Evolutionary conservation across 2,113 vertebrate species (phyloP), one percentile per base, ranked within the genome.

Genomic region (Phycodurus eques): DNA sequence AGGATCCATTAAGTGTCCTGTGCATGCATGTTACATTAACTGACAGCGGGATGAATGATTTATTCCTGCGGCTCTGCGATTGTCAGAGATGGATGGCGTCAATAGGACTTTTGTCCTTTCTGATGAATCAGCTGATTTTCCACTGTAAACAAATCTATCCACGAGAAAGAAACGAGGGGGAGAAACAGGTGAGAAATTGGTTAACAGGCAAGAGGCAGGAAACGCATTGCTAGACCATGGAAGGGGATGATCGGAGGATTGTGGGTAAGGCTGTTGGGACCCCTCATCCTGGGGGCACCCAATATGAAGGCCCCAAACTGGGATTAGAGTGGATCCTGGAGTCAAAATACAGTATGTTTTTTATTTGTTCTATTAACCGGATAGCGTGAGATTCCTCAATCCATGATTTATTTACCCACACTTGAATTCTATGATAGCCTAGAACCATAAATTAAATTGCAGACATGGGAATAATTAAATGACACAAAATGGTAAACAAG

Each of bases 11-110:
- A 87, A 73, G 83, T 79, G 82, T 84, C 87, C 79, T 70, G 81
- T 71, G 86, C 82, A 72, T n/a, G 80, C 63, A 57, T 83, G 62
- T 80, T 85, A 82, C 85, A 81, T 79, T 79, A 82, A 77, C 80
- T 77, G 83, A 83, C 86, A 84, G 86, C 72, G 8, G 82, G 79
- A 84, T 82, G 84, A 85, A 86, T 90, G 88, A 90, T 91, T 90
- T 89, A 90, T 91, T 88, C 3, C 39, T 56, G 54, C 67, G 79
- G 73, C 68, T 80, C 83, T 80, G 75, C 85, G 87, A 87, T 86
- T 89, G 87, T 90, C 88, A 86, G 85, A 90, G 87, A 90, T 80
- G 81, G 90, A 90, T 91, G 82, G 80, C 86, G 79, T 86, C 86
- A 88, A 85, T 86, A 88, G 78, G 68, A 68, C 71, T 76, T 88